Base-by-base conservation (phyloP, 1,140 invertebrate genomes). In the Apis florea region DNA sequence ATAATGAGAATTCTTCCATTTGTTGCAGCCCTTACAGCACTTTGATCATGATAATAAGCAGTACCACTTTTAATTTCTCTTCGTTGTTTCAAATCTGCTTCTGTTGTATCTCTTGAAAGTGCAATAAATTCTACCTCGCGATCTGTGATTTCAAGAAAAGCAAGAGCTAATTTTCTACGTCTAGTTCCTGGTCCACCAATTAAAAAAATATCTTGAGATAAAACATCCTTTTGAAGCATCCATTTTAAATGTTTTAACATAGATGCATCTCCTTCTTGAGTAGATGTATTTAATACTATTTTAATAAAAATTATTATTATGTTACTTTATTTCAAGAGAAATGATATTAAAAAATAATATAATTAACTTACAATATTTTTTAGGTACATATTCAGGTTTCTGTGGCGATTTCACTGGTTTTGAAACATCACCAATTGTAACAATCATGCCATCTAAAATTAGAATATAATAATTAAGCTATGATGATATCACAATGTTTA, bases 171-270 rank as follows among this genome's bases (percentile, higher is more conserved):
- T 88, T 96, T 95, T 58, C 97, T 93, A 91, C 97, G 95, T 77
- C 95, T 94, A 1, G 96, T 96, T 1, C 98, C 98, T 72, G 98
- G 98, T 54, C 96, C 95, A 6, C 98, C 99, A 83, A 99, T 96
- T 21, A 99, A 93, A 93, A 99, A 99, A 92, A 99, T 97, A 92
- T 99, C 98, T 94, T 99, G 99, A 1, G 96, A 96, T 2, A 99
- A 93, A 31, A 96, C 90, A 94, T 99, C 98, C 92, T 99, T 99
- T 91, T 99, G 98, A 92, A 98, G 95, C 96, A 99, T 98, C 98
- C 98, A 99, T 95, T 96, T 95, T 86, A 99, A 93, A 92, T 98
- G 96, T 68, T 96, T 95, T 9, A 98, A 92, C n/a, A 95, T 95
- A n/a, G 47, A 53, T 64, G 11, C 2, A 17, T 66, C 49, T 26